phyloP scores from a whole-genome alignment of 2,113 vertebrate species.

The Erythrocebus patas region DNA sequence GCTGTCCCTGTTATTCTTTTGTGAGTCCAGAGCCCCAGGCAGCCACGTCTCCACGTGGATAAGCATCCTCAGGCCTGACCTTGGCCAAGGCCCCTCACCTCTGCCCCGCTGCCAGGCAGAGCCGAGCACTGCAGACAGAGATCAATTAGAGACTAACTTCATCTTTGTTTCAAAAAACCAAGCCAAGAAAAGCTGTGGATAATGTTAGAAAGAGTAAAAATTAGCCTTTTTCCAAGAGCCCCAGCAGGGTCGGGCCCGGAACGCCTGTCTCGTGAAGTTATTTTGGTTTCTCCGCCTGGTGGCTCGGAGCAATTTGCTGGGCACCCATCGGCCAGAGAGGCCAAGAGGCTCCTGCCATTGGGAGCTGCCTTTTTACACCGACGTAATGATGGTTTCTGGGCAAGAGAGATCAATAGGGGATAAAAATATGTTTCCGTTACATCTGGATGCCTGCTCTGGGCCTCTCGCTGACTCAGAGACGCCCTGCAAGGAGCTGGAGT shows the following conservation, averaged over 20 bases:
- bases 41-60: not conserved
- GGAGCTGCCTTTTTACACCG: slow-evolving; percentile 70
- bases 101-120: slow-evolving; percentile 13
- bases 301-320: slow-evolving; percentile 65
- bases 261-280: slow-evolving; percentile 45
- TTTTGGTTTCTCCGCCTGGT: slow-evolving; percentile 50
- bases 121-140: slow-evolving; percentile 18
- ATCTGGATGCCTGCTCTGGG: slow-evolving; percentile 25
- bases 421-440: slow-evolving; percentile 75
- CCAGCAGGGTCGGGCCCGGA: not conserved
- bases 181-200: slow-evolving; percentile 65
- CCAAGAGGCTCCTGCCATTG: slow-evolving; percentile 42
- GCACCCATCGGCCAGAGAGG: slow-evolving; percentile 56
- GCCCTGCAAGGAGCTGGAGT: slow-evolving; percentile 3
- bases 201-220: slow-evolving; percentile 61
- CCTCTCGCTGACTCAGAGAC: slow-evolving; percentile 68
- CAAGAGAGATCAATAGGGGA: slow-evolving; percentile 72
- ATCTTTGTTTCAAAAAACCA: slow-evolving; percentile 47
- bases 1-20: not conserved
- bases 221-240: slow-evolving; percentile 7
- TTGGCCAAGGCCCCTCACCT: not conserved
- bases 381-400: slow-evolving; percentile 77
- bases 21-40: not conserved
- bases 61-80: not conserved
- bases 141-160: slow-evolving; percentile 61